Conservation (phyloP, 2,113 vertebrate genomes). For the Spheniscus mendiculus region DNA sequence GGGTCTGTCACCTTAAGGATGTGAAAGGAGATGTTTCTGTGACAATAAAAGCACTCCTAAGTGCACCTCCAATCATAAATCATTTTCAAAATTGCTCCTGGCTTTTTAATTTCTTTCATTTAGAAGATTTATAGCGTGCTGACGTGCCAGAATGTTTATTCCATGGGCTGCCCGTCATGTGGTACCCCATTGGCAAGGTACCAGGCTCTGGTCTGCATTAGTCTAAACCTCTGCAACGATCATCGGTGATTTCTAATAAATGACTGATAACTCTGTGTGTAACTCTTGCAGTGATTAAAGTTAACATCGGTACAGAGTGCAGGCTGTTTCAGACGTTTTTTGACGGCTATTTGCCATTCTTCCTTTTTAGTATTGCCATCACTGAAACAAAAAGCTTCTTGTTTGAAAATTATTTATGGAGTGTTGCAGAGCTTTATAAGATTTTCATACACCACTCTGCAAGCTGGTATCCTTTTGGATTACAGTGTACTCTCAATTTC, state of each 20-base stretch:
- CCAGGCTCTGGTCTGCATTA: neutral
- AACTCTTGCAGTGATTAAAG: constrained; percentile 25
- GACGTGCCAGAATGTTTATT: constrained; percentile 56
- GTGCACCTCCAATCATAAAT: constrained; percentile 67
- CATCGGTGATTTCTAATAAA: constrained; percentile 6
- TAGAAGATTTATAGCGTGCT: constrained; percentile 8
- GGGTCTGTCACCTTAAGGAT: constrained; percentile 59
- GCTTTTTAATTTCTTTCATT: constrained; percentile 74
- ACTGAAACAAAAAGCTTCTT: constrained; percentile 62
- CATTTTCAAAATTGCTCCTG: constrained; percentile 46
- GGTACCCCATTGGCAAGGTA: neutral
- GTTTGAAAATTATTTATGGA: constrained; percentile 76
- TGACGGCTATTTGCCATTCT: constrained; percentile 47
- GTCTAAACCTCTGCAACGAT: constrained; percentile 37
- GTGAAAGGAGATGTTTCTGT: constrained; percentile 43
- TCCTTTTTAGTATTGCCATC: constrained; percentile 55
- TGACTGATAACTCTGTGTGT: neutral
- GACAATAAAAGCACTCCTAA: constrained; percentile 66
- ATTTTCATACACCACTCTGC: constrained; percentile 55
- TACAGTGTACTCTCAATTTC: constrained; percentile 54
- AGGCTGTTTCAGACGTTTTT: constrained; percentile 26
- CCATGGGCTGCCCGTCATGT: neutral
- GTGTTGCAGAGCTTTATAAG: constrained; percentile 57
- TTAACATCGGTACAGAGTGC: neutral
- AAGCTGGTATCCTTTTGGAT: constrained; percentile 53